phyloP scores from a whole-genome alignment of 2,797 vertebrate species.

The Mus minutoides region DNA sequence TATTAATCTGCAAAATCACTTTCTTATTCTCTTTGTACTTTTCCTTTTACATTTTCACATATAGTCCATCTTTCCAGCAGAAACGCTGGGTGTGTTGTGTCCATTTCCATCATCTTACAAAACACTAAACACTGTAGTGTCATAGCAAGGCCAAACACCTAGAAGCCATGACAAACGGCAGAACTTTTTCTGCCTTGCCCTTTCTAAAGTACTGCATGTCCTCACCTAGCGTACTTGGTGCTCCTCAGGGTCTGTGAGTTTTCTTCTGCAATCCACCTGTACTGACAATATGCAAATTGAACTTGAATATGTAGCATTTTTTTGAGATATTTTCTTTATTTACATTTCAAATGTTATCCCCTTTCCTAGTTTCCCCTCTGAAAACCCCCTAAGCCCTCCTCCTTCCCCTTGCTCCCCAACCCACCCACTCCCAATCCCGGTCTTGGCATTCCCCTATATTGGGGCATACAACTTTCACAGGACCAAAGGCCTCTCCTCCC shows the following conservation, averaged over 20 bases:
- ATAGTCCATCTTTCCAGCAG: background rate
- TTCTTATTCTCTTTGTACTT: background rate
- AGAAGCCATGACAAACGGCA: background rate
- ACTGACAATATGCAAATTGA: slow-evolving; percentile 8
- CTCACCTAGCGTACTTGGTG: background rate
- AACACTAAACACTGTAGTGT: background rate
- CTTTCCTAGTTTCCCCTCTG: too few species aligned
- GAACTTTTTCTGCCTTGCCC: background rate
- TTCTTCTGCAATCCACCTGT: background rate
- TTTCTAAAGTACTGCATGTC: background rate
- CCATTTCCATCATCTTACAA: background rate
- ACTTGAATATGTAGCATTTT: background rate
- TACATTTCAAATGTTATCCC: too few species aligned
- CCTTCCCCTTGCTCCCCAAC: too few species aligned
- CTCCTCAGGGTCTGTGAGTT: background rate
- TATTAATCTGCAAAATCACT: background rate
- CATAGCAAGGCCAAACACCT: background rate
- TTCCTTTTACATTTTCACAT: background rate
- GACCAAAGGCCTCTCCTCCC: too few species aligned
- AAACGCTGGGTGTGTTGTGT: background rate
- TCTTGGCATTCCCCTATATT: too few species aligned
- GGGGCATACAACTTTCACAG: too few species aligned
- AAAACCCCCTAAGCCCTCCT: too few species aligned
- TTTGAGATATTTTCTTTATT: too few species aligned
- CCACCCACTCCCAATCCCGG: too few species aligned